Base-by-base conservation (phyloP, 2,113 vertebrate species). In the Aleadryas rufinucha region DNA sequence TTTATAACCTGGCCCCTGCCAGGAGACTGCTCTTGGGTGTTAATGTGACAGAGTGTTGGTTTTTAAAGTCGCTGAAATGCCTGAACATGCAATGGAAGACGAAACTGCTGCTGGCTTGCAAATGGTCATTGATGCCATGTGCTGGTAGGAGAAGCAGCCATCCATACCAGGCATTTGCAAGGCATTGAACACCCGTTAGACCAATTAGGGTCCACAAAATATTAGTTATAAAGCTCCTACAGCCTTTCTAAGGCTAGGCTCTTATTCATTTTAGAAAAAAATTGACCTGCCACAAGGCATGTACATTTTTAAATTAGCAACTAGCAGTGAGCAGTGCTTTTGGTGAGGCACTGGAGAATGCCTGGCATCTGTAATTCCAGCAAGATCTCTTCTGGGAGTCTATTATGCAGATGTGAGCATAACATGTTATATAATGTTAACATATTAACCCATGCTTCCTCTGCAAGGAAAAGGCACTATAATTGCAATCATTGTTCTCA, bases 1-100 rank as follows among this genome's bases (percentile, higher is more conserved):
- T 96, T 95, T 96, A 96, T 95, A 97, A 81, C 20, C 13, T 11
- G 17, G 41, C 21, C 64, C n/a, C 53, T 3, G 11, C 86, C 69
- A 94, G 87, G 89, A 83, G 82, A 23, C 69, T 57, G 41, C 35
- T 89, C 77, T 50, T 45, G 79, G 91, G 97, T 96, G 97, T 92
- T 98, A 97, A 97, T 97, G 96, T 97, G 97, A 95, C 93, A 95
- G 93, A 91, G 95, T 87, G 89, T 81, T 97, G 95, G 83, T 97
- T 97, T 97, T 95, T 96, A 95, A 90, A 94, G 80, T 83, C 4
- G 0, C 78, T 89, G 87, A 89, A 92, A 94, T 95, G 89, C 93
- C 94, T 96, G 83, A 95, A 92, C 94, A 89, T 26, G 19, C 84
- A 93, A 41, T 64, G 94, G 93, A 97, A 97, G 91, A 91, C 41